Conservation (phyloP, 2,113 vertebrate species). For the Alouatta palliata region DNA sequence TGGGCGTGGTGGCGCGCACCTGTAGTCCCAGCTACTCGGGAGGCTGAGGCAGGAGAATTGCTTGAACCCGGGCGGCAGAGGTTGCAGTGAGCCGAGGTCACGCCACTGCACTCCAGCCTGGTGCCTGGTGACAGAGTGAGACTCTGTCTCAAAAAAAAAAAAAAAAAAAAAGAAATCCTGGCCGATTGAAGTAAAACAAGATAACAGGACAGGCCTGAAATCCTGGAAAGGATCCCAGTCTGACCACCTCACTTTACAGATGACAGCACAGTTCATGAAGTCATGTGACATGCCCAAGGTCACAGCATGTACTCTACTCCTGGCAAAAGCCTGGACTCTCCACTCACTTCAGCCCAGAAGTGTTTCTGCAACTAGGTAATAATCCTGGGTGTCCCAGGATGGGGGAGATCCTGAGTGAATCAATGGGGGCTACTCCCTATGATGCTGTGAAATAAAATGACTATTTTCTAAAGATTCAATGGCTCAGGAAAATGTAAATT, state of each 20-base stretch:
- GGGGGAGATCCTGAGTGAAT: background rate
- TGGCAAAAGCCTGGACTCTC: background rate
- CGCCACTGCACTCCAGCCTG: too few relatives aligned
- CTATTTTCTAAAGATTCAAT: background rate
- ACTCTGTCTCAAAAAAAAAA: too few relatives aligned
- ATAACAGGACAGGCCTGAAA: background rate
- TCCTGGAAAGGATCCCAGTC: background rate
- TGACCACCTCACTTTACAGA: background rate
- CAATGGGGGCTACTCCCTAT: background rate
- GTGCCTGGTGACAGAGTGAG: too few relatives aligned
- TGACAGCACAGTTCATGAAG: background rate
- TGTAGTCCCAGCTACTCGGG: too few relatives aligned
- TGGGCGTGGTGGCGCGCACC: too few relatives aligned
- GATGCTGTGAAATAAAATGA: background rate
- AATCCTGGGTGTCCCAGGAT: background rate
- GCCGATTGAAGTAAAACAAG: background rate
- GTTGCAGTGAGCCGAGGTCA: too few relatives aligned
- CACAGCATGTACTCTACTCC: background rate
- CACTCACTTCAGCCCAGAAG: background rate
- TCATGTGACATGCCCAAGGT: background rate
- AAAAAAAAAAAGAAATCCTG: conserved; percentile 18
- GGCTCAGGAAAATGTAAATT: background rate
- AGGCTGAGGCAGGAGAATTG: too few relatives aligned
- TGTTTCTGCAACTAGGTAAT: background rate
- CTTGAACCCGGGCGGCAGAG: too few relatives aligned